Base-by-base conservation (phyloP, 2,113 vertebrate genomes). In the Tursiops truncatus region DNA sequence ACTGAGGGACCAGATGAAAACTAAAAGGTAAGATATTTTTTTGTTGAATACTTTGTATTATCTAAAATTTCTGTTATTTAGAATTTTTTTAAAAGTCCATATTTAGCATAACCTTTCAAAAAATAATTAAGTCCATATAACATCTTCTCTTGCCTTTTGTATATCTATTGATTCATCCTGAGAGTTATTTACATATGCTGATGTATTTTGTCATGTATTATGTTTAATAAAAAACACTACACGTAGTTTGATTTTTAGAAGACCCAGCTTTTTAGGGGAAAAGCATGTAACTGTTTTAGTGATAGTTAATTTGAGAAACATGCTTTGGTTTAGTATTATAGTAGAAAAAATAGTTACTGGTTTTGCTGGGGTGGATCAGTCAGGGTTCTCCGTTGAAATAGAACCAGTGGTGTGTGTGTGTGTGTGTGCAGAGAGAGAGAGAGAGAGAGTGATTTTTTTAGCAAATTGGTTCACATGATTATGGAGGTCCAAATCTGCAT, bases 1-100 rank as follows among this genome's bases (percentile, higher is more conserved):
- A 94, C 98, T 99, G 50, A 99, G 99, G 98, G 99, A 99, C 88
- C 99, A 99, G 98, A 99, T 99, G 99, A 99, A 98, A 95, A 99
- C 99, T 38, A 99, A 99, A 99, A 99, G 99, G 99, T 99, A 98
- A 98, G 86, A 8, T 92, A 86, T 91, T 96, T 80, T 93, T 76
- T 63, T 26, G 60, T 87, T 68, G 26, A 77, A 70, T 21, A 36
- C 36, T 53, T 95, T 77, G 88, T 86, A 65, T 73, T 77, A 53
- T 82, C 12, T 94, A 76, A 97, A 92, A 36, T 94, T 95, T 82
- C 13, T 94, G 60, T 89, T 79, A 91, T 80, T 80, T 80, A 80
- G 77, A 80, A 58, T 80, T 80, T 53, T 77, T 80, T 58, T 10
- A 3, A 58, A 80, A 80, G 33, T 80, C 53, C 13, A 15, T 38